phyloP scores from a whole-genome alignment of 2,888 invertebrate species.

The Tiliacea citrago region DNA sequence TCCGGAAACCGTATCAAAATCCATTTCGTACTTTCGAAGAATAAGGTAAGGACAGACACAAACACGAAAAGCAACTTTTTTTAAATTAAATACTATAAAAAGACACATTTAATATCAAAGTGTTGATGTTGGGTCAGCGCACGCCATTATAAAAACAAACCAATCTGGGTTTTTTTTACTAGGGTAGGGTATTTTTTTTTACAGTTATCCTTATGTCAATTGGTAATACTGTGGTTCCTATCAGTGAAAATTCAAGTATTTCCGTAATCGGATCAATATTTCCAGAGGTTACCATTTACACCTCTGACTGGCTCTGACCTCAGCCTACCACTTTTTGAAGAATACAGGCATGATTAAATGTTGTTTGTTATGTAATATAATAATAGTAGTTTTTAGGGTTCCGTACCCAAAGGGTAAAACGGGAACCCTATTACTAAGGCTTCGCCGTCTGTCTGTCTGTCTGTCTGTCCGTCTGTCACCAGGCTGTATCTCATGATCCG shows the following conservation, averaged over 20 bases:
- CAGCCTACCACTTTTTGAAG: neutral
- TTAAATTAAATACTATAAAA: neutral
- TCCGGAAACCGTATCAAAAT: neutral
- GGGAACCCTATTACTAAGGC: too few species aligned
- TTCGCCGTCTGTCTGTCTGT: too few species aligned
- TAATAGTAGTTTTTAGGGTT: too few species aligned
- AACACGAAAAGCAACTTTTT: slow-evolving; percentile 4
- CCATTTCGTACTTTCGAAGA: neutral
- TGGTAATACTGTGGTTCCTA: neutral
- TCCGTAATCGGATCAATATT: neutral
- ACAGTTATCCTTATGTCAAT: neutral
- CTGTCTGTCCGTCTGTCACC: too few species aligned
- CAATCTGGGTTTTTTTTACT: neutral
- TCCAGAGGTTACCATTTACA: neutral
- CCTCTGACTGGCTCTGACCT: neutral
- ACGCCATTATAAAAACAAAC: neutral
- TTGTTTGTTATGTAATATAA: too few species aligned
- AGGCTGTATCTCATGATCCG: too few species aligned
- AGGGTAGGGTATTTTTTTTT: too few species aligned
- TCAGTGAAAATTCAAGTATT: neutral
- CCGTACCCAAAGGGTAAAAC: too few species aligned
- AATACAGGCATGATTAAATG: neutral
- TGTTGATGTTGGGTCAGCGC: slow-evolving; percentile 12
- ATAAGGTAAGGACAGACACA: too few species aligned
- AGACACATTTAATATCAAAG: neutral